A percentile compares a stretch with the other conserved stretches of the same genome.
phyloP scores from a whole-genome alignment of 2,888 invertebrate genomes.

The Leistus spinibarbis region DNA sequence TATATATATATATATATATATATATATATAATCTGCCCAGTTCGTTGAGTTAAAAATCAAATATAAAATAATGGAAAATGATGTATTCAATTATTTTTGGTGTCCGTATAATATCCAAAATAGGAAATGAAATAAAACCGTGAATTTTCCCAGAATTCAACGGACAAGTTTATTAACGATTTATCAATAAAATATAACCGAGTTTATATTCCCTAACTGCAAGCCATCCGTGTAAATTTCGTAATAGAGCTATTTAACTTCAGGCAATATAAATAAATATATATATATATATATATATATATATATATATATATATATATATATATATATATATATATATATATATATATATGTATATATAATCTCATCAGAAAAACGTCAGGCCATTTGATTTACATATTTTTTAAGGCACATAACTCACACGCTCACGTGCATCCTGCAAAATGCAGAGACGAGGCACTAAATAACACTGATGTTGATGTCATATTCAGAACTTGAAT shows the following conservation, averaged over 20 bases:
- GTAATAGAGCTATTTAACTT: neutral
- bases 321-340: slow-evolving; percentile 21
- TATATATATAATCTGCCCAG: no score
- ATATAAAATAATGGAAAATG: no score
- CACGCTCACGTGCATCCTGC: neutral
- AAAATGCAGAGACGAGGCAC: slow-evolving; percentile 29
- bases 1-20: no score
- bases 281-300: slow-evolving; percentile 34
- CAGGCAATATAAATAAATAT: neutral
- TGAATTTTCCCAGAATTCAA: no score
- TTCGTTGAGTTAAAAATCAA: no score
- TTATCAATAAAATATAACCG: no score
- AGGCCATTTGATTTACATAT: slow-evolving; percentile 36
- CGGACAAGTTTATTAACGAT: no score
- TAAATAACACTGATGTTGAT: slow-evolving; percentile 35
- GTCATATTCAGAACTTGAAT: slow-evolving; percentile 1
- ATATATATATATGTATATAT: slow-evolving; percentile 36
- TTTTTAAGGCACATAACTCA: slow-evolving; percentile 39
- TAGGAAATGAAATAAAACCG: no score
- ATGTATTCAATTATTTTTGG: no score
- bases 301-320: slow-evolving; percentile 32
- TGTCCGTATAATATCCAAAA: no score
- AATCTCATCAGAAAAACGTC: slow-evolving; percentile 39
- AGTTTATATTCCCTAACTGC: neutral
- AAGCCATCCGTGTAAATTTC: neutral